Evolutionary conservation across 2,888 invertebrate species (phyloP), one percentile per base, ranked within the genome.

Genomic region (Diaperis boleti): DNA sequence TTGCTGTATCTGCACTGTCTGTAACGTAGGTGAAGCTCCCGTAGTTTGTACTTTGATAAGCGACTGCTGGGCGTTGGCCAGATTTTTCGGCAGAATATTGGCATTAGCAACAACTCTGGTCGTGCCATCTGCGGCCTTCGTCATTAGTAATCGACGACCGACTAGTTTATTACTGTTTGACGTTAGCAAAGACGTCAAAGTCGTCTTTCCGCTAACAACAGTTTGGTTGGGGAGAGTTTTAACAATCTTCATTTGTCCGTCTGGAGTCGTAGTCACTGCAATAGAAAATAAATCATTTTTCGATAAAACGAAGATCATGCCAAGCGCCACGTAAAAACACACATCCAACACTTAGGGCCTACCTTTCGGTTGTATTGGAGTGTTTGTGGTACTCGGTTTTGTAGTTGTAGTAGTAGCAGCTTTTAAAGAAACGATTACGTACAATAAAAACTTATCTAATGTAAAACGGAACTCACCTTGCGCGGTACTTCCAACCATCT

Each of bases 111-210:
- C 85, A 45, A 90, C 86, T 72, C 88, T 81, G 14, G 88, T 87
- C 14, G 88, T 86, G 55, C 89, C 88, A 78, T 89, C 89, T 1
- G 88, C 84, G 18, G 89, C 88, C 82, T 91, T 91, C 0, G 91
- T 89, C 91, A 91, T 91, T 66, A 89, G 88, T 68, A 91, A 90
- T 74, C 88, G 83, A 74, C 89, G 82, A 47, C 88, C 89, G 37
- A 89, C 85, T 17, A 89, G 85, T 79, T 89, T 90, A 69, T 87
- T 88, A 18, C 87, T 86, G 81, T 81, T 82, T 15, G 84, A 83
- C 7, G 89, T 88, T 47, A 90, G 83, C 6, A 87, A 77, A 0
- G 90, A 90, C 1, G 90, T 90, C 22, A 91, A 80, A 7, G 89
- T 87, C 50, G 89, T 87, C 74, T 88, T 88, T 56, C 86, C 86